phyloP scores from a whole-genome alignment of 2,888 invertebrate genomes.

The Harpalus rufipes region DNA sequence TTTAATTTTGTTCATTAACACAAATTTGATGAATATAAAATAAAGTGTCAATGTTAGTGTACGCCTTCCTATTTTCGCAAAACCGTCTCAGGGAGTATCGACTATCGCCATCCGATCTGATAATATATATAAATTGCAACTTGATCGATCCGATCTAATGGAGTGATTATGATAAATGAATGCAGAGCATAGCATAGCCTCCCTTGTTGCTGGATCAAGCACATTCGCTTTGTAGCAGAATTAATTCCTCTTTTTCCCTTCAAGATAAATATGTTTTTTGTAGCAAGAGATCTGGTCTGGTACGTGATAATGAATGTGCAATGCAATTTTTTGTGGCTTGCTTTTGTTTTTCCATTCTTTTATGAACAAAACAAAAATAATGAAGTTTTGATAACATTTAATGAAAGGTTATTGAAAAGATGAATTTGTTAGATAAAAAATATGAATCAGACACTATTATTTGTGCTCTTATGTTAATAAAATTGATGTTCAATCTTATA shows the following conservation, averaged over 20 bases:
- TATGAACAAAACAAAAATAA: slow-evolving; percentile 16
- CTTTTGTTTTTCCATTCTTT: slow-evolving; percentile 19
- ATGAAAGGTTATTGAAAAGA: slow-evolving; percentile 14
- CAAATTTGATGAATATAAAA: slow-evolving; percentile 13
- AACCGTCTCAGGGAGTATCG: too few relatives aligned
- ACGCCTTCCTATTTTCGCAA: background rate
- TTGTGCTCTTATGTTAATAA: too few relatives aligned
- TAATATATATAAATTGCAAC: slow-evolving; percentile 39
- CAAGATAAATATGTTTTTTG: slow-evolving; percentile 43
- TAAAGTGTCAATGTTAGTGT: slow-evolving; percentile 1
- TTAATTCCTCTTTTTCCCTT: slow-evolving; percentile 17
- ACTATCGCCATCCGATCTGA: slow-evolving; percentile 2
- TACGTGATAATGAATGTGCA: slow-evolving; percentile 35
- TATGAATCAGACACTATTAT: background rate
- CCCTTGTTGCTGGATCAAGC: background rate
- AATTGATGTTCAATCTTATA: too few relatives aligned
- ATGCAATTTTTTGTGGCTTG: background rate
- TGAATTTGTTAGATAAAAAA: background rate
- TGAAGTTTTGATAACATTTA: background rate
- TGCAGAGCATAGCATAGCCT: background rate
- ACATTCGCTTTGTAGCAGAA: background rate
- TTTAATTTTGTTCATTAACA: slow-evolving; percentile 11
- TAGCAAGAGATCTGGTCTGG: background rate
- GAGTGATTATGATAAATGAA: slow-evolving; percentile 53
- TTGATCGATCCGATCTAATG: slow-evolving; percentile 34